Percentiles rank a stretch among this genome's conserved stretches.
Evolutionary conservation across 2,888 invertebrate species (phyloP).

Genomic region (Danaus chrysippus): DNA sequence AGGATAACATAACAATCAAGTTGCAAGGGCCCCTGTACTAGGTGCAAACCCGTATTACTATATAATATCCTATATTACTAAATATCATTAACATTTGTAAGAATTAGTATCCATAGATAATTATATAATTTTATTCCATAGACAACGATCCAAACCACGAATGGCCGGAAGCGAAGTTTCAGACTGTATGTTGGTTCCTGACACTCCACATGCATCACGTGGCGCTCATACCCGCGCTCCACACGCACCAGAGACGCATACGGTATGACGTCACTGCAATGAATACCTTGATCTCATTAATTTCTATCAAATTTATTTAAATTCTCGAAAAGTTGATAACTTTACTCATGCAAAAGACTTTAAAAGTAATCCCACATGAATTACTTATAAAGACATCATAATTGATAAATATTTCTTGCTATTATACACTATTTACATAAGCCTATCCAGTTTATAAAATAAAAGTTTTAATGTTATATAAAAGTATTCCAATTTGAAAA

Average conservation of each 20-base stretch:
- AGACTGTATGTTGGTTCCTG: slow-evolving; percentile 98
- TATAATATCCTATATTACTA: too few species aligned
- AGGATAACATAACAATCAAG: too few species aligned
- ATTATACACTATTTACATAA: too few species aligned
- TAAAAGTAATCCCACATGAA: background rate
- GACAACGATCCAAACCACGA: slow-evolving; percentile 74
- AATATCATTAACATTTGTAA: too few species aligned
- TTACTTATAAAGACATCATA: background rate
- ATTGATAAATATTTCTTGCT: too few species aligned
- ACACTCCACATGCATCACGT: slow-evolving; percentile 97
- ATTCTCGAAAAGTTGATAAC: background rate
- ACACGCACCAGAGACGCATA: slow-evolving; percentile 81
- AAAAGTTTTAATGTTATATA: too few species aligned
- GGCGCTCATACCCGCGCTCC: slow-evolving; percentile 92
- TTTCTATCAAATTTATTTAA: background rate
- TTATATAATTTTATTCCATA: slow-evolving; percentile 33
- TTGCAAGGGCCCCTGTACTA: too few species aligned
- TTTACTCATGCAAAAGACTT: background rate
- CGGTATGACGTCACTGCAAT: slow-evolving; percentile 42
- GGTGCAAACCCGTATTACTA: too few species aligned
- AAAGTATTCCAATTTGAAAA: too few species aligned
- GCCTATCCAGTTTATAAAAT: too few species aligned
- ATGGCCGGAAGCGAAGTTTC: slow-evolving; percentile 92
- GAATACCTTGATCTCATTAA: too few species aligned
- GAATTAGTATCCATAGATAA: background rate